Base-by-base conservation (phyloP, 2,113 vertebrate genomes). In the Dasyornis broadbenti region DNA sequence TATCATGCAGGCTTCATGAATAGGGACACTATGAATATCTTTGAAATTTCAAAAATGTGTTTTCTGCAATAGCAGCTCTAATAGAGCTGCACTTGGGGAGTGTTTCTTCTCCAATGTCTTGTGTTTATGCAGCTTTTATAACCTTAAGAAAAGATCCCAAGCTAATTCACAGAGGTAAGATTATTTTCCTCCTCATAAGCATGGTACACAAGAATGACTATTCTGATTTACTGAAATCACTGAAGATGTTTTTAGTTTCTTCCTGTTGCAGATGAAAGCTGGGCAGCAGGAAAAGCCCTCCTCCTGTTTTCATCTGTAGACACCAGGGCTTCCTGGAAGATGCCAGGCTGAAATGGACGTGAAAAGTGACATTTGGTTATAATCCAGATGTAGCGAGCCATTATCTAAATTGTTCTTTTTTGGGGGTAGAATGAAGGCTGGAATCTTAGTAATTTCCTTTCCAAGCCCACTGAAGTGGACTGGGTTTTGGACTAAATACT, bases 351-450 rank as follows among this genome's bases (percentile, higher is more conserved):
- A 85, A 95, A 76, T n/a, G 78, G 66, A 90, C 80, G 63, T 66
- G 59, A 87, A 76, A 89, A 89, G 77, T 35, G 24, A 35, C 71
- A 92, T 82, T 96, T 96, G 81, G 73, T 95, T 91, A 69, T 91
- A 92, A 82, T 79, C 86, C 91, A 91, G 86, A 65, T 7, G 2
- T 81, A 91, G 76, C 0, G 2, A 94, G 72, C 52, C 80, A 78
- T 95, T 96, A 91, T 45, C 84, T 90, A 96, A 95, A 94, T 92
- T 80, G 63, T 39, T 79, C 45, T 80, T 92, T 92, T 92, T 73
- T 6, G 3, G 40, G 47, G 57, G 15, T 53, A 39, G 57, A 80
- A 42, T 45, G 39, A 88, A 95, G 57, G 42, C 70, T 91, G 70
- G 54, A 80, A 76, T 95, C 70, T 75, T 61, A 40, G 75, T 45